Base-by-base conservation (phyloP, 2,888 invertebrate genomes). In the Seira musarum region DNA sequence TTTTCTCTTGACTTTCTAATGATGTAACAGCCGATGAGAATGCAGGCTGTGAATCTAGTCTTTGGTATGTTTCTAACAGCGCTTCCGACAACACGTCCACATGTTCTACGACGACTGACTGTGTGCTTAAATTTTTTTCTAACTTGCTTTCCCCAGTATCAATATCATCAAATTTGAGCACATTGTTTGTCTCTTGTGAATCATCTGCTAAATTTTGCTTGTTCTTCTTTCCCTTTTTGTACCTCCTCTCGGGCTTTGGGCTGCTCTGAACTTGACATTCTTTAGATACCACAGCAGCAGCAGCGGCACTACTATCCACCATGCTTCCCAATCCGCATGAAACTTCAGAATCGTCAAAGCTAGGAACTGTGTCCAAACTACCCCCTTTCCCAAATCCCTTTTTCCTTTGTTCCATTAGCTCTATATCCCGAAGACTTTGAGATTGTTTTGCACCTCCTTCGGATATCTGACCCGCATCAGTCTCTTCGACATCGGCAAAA, bases 351-450 rank as follows among this genome's bases (percentile, higher is more conserved):
- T 80, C 80, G 35, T 76, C 75, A 68, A 69, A 65, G 17, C 57
- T 49, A 5, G 79, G 67, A 19, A 72, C 76, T 49, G 76, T 74
- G 24, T 72, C 72, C 35, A 76, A 49, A 24, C 80, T 81, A 5
- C 15, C 60, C 17, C 77, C 78, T 63, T 82, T 82, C 2, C 60
- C 30, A 19, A 72, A 17, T 19, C 67, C 25, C 35, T 63, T 21
- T 19, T 19, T 67, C 24, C 64, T 78, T 24, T 69, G 72, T 25
- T 79, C 81, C 75, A 76, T 73, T 65, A 63, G 35, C 40, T 84
- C 84, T 24, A 86, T 85, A 71, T 86, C 86, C 53, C 76, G 61
- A 2, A 86, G 65, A 61, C 82, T 84, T 40, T 73, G 73, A 25
- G 63, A 78, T 25, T 63, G 57, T 17, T 72, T 81, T 1, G 19